These are phyloP conservation scores for Atractosteus spatula DNA, from an alignment of 2,113 vertebrate species.

Conservation along the genomic window DNA sequence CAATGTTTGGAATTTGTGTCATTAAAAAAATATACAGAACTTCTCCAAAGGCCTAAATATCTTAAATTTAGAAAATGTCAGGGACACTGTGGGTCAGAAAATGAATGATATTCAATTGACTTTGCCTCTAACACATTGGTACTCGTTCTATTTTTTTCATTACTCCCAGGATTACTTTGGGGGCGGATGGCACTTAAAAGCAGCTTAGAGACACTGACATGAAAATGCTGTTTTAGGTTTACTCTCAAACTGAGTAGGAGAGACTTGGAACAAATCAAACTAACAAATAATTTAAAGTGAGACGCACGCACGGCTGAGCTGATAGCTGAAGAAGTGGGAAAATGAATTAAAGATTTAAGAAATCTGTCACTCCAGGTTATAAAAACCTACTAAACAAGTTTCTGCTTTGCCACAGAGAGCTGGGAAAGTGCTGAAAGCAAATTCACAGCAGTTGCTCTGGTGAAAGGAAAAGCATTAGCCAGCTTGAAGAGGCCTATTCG, in stretches of 20 bases:
- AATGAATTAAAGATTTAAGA: conserved; percentile 87
- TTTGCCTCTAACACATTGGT: conserved; percentile 19
- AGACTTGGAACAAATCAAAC: conserved; percentile 69
- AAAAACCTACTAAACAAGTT: conserved; percentile 73
- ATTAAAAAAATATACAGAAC: conserved; percentile 12
- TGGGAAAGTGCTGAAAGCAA: conserved; percentile 68
- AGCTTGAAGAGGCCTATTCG: background rate
- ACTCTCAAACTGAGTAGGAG: conserved; percentile 41
- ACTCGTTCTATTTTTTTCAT: conserved; percentile 14
- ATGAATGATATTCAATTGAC: conserved; percentile 28
- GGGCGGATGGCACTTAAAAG: conserved; percentile 55
- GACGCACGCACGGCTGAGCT: conserved; percentile 75
- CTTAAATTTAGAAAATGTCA: conserved; percentile 15
- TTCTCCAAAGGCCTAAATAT: conserved; percentile 18
- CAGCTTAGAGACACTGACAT: conserved; percentile 45
- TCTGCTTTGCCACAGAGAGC: conserved; percentile 65
- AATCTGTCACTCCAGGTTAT: conserved; percentile 85
- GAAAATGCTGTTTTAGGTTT: conserved; percentile 65
- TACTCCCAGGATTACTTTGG: conserved; percentile 39
- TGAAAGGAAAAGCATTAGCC: conserved; percentile 62
- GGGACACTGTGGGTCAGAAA: conserved; percentile 17
- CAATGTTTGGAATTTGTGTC: conserved; percentile 20
- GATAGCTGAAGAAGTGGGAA: conserved; percentile 83
- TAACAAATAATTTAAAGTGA: conserved; percentile 83
- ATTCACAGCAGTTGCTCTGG: conserved; percentile 59